These are phyloP conservation scores for Nomada fabriciana DNA, from an alignment of 2,888 invertebrate genomes.

Conservation along the genomic window DNA sequence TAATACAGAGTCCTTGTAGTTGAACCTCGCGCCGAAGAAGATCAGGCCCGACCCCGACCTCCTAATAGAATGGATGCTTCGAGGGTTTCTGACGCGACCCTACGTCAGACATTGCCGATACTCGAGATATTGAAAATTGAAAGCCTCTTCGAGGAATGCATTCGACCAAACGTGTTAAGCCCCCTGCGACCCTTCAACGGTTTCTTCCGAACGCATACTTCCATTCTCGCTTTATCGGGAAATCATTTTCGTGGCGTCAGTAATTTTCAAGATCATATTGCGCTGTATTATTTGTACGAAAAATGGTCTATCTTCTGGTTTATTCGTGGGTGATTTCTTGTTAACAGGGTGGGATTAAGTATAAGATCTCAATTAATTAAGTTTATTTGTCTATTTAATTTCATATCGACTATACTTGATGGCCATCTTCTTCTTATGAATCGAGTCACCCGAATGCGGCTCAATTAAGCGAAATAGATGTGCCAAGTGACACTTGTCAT, in stretches of 20 bases:
- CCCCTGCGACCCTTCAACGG: neutral
- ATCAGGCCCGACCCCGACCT: constrained; percentile 35
- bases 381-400: too few relatives aligned
- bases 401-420: too few relatives aligned
- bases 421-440: too few relatives aligned
- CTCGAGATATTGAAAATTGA: constrained; percentile 26
- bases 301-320: too few relatives aligned
- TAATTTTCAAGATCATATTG: too few relatives aligned
- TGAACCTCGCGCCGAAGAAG: constrained; percentile 21
- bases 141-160: neutral
- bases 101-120: constrained; percentile 32
- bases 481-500: neutral
- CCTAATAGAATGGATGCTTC: constrained; percentile 49
- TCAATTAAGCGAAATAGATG: constrained; percentile 8
- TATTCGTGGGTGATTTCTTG: too few relatives aligned
- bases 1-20: constrained; percentile 56
- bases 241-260: neutral
- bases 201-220: neutral
- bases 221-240: neutral
- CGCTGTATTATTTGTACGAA: too few relatives aligned
- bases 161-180: neutral
- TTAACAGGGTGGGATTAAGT: too few relatives aligned
- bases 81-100: constrained; percentile 15
- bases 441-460: too few relatives aligned
- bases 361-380: too few relatives aligned